Percentiles rank a stretch among this genome's conserved stretches.
Evolutionary conservation across 2,113 vertebrate genomes (phyloP).

Genomic region (Amblyornis subalaris): DNA sequence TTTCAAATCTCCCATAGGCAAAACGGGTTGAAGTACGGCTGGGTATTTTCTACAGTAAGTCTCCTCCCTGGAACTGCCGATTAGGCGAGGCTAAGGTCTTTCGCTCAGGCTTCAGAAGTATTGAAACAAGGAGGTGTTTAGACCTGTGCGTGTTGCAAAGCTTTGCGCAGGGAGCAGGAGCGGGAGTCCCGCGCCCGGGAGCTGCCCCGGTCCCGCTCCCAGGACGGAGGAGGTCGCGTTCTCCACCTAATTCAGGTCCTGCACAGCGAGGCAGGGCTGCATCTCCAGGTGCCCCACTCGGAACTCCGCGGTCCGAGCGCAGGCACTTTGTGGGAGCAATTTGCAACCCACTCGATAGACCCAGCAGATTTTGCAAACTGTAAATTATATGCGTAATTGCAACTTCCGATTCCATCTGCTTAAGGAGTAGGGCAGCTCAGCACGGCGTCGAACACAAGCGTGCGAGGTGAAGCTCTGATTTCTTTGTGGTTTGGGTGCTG

Average conservation of each 20-base stretch:
- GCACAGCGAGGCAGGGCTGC: not conserved
- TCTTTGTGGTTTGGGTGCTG: not conserved
- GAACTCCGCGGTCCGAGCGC: not conserved
- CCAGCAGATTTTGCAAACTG: not conserved
- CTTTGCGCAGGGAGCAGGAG: not conserved
- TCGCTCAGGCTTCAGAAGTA: not conserved
- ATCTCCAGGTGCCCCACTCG: no score
- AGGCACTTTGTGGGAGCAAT: not conserved
- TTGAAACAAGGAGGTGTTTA: accelerated
- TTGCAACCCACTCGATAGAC: not conserved
- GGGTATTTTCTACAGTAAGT: not conserved
- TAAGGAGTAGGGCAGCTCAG: not conserved
- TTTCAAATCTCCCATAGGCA: not conserved
- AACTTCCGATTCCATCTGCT: not conserved
- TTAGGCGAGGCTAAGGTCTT: not conserved
- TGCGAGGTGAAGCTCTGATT: not conserved
- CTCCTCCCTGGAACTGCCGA: not conserved
- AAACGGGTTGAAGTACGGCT: not conserved
- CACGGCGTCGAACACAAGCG: not conserved
- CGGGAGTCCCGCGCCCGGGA: not conserved
- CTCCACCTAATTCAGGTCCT: accelerated
- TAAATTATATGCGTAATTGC: not conserved
- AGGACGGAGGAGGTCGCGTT: not conserved
- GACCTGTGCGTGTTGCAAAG: not conserved
- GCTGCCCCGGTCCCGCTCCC: not conserved